phyloP scores from a whole-genome alignment of 2,113 vertebrate species.

The Peucedramus taeniatus region DNA sequence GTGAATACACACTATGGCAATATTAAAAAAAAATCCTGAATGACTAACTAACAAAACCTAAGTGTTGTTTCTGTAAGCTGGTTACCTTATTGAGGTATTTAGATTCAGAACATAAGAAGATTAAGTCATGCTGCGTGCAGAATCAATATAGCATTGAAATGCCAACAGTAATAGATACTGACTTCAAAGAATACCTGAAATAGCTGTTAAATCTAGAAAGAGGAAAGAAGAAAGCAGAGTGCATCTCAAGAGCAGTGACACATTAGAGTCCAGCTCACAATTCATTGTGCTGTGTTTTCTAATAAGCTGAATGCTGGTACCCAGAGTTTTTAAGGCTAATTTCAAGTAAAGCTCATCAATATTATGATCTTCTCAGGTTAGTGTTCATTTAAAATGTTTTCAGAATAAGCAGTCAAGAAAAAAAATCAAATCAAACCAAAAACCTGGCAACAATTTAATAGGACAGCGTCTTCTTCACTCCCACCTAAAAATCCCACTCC shows the following conservation, averaged over 20 bases:
- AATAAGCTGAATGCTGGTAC: not conserved
- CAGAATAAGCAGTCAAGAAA: not conserved
- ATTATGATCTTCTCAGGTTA: not conserved
- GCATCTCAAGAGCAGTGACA: not conserved
- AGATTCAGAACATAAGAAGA: not conserved
- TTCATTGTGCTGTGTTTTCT: not conserved
- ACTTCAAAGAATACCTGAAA: not conserved
- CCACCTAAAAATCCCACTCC: not conserved
- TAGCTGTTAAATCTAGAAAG: not conserved
- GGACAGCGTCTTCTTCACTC: not conserved
- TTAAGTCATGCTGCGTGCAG: not conserved
- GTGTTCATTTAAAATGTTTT: not conserved
- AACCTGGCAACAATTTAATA: not conserved
- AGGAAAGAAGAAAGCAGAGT: not conserved
- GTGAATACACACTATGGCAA: not conserved
- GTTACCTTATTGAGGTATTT: not conserved
- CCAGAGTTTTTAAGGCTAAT: not conserved
- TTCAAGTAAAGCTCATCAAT: not conserved
- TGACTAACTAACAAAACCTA: not conserved
- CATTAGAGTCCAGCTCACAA: not conserved
- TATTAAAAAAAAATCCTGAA: not conserved
- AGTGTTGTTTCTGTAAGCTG: rapidly evolving
- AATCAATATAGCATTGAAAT: not conserved
- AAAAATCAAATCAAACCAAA: not conserved
- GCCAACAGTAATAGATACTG: not conserved